A percentile compares a stretch with the other conserved stretches of the same genome.
phyloP scores from a whole-genome alignment of 2,113 vertebrate species.

The Megaleporinus macrocephalus region DNA sequence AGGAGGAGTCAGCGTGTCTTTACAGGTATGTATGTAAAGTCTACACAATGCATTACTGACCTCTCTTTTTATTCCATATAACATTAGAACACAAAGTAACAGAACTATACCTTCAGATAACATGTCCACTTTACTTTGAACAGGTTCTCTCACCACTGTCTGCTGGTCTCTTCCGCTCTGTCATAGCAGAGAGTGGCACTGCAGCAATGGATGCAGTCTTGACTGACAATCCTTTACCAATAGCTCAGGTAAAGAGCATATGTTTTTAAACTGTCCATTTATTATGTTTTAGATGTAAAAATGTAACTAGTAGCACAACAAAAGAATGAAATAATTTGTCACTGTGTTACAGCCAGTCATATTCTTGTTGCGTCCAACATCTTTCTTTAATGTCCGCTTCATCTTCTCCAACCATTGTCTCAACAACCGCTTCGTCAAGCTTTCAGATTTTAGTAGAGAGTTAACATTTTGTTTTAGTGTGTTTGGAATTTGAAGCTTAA shows the following conservation, averaged over 20 bases:
- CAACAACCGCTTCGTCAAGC: no score
- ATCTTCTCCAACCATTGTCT: no score
- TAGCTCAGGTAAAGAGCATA: constrained; percentile 37
- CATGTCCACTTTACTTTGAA: no score
- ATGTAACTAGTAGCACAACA: no score
- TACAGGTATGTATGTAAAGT: constrained; percentile 73
- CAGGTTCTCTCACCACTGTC: constrained; percentile 84
- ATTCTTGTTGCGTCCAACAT: no score
- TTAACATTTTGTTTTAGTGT: no score
- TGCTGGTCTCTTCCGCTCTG: constrained; percentile 80
- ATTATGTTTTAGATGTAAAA: neutral
- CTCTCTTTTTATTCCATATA: neutral
- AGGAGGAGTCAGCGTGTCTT: constrained; percentile 83
- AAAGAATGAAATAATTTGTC: no score
- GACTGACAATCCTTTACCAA: constrained; percentile 43
- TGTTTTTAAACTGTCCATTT: neutral
- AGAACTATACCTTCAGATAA: neutral
- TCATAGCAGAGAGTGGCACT: constrained; percentile 86
- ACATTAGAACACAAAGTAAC: no score
- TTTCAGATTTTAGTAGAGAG: no score
- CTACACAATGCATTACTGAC: neutral
- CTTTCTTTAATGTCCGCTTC: no score
- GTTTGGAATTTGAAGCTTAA: no score
- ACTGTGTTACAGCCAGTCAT: no score
- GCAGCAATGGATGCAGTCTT: constrained; percentile 54